Base-by-base conservation (phyloP, 1,140 invertebrate genomes). In the Ruditapes philippinarum region DNA sequence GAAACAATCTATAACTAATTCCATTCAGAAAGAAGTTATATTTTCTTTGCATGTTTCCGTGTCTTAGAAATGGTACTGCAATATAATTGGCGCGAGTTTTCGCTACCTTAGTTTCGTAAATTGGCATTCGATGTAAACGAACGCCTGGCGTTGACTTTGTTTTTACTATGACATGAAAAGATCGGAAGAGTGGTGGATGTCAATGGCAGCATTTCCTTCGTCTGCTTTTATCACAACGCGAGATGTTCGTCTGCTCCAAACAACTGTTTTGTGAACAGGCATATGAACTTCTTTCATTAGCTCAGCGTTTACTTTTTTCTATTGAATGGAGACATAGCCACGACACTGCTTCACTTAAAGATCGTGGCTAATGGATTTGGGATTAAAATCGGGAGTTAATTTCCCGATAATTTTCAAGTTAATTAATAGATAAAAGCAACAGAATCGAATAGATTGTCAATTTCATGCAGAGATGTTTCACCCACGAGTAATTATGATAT, bases 391-490 rank as follows among this genome's bases (percentile, higher is more conserved):
- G 49, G n/a, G 70, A 73, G 49, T 86, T 86, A 74, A 78, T 86
- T 86, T 78, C 70, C 54, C 70, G 84, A 86, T 86, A 86, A 60
- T 86, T 57, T 86, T 78, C 51, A 86, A 74, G 33, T 84, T 84
- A 84, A 84, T 84, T 84, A 73, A 84, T 84, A 84, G 81, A 84
- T 84, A 84, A 84, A 84, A 84, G 81, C 81, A 84, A 49, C n/a
- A 42, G 42, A 68, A 73, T 84, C 68, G 45, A 73, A 84, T 57
- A 78, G 74, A 78, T 51, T 78, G 49, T 36, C 74, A 49, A 78
- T 78, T 78, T 78, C 74, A 78, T 25, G 74, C 74, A 49, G 74
- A 36, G 74, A 54, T 78, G 74, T 78, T 76, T 78, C 74, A 78
- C 45, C 45, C 45, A 28, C 45, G 33, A 49, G 74, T 78, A 51